Evolutionary conservation across 2,888 invertebrate genomes (phyloP).

Genomic region (Serripes groenlandicus): DNA sequence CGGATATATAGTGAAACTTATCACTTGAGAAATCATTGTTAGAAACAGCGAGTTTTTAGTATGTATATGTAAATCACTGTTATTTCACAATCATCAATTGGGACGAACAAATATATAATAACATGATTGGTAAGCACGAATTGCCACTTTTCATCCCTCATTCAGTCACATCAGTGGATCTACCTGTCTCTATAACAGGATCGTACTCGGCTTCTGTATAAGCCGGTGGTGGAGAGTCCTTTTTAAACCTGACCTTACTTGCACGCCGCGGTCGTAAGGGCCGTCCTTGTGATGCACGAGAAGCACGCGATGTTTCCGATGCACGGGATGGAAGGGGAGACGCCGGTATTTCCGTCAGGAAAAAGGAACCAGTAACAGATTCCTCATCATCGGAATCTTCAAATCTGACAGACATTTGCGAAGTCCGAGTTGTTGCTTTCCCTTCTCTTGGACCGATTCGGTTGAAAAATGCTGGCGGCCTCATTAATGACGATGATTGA

Average conservation of each 20-base stretch:
- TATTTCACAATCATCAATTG: no score
- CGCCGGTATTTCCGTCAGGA: conserved; percentile 48
- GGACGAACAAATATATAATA: no score
- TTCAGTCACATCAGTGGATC: no score
- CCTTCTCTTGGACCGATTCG: conserved; percentile 10
- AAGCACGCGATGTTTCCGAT: conserved; percentile 34
- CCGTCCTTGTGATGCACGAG: background rate
- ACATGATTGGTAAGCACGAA: no score
- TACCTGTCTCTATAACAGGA: background rate
- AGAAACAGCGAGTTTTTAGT: no score
- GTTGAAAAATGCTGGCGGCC: conserved; percentile 40
- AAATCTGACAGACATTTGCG: background rate
- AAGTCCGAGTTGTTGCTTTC: background rate
- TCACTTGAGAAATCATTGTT: no score
- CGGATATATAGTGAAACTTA: no score
- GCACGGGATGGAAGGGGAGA: conserved; percentile 21
- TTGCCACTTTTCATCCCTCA: no score
- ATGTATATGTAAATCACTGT: no score
- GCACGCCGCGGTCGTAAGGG: background rate
- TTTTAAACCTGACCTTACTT: conserved; percentile 27
- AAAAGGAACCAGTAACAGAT: conserved; percentile 27
- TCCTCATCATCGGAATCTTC: conserved; percentile 30
- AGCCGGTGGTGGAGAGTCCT: conserved; percentile 41
- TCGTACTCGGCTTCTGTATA: background rate
- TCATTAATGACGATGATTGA: conserved; percentile 25